These are phyloP conservation scores for Leuciscus waleckii DNA, from an alignment of 2,797 vertebrate species.

Conservation along the genomic window DNA sequence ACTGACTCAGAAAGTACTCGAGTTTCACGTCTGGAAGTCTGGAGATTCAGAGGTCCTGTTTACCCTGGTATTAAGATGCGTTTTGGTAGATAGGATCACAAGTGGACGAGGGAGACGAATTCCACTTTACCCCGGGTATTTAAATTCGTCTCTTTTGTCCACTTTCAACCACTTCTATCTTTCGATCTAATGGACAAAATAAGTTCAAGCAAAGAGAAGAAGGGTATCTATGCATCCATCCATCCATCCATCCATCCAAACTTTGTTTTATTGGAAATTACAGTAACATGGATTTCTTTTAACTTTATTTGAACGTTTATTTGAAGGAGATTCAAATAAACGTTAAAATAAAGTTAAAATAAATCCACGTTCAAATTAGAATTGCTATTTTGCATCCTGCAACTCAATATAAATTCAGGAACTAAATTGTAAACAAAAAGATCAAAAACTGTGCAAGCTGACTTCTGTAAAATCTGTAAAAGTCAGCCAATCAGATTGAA, in stretches of 20 bases:
- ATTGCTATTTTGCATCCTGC: not conserved
- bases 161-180: too few relatives aligned
- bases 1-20: constrained; percentile 29
- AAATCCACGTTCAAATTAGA: not conserved
- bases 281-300: not conserved
- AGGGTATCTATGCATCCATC: not conserved
- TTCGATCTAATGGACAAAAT: too few relatives aligned
- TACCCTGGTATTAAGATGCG: too few relatives aligned
- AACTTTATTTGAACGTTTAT: not conserved
- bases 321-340: not conserved
- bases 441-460: not conserved
- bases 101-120: too few relatives aligned
- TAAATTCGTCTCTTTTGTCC: too few relatives aligned
- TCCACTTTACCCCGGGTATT: too few relatives aligned
- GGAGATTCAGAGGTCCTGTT: not conserved
- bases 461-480: not conserved
- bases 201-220: not conserved
- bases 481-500: not conserved
- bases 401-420: not conserved
- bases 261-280: not conserved
- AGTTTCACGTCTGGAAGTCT: constrained; percentile 42
- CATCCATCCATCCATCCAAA: not conserved
- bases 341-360: too few relatives aligned
- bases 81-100: too few relatives aligned
- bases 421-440: not conserved